Evolutionary conservation across 2,797 vertebrate genomes (phyloP).

Genomic region (Molossus molossus): DNA sequence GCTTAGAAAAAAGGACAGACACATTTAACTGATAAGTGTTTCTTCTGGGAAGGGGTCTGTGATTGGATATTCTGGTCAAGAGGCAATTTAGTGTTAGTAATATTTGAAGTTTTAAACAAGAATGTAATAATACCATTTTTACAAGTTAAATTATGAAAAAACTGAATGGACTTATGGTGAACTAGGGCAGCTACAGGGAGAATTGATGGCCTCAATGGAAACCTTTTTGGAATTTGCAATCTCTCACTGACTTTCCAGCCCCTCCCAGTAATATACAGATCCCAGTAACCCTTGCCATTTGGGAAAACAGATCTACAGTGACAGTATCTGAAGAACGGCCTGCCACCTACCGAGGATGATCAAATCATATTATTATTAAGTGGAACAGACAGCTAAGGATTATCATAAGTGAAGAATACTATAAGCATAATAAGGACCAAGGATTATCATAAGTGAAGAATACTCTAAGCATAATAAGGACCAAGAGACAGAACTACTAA

Average conservation of each 20-base stretch:
- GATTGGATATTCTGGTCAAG: background rate
- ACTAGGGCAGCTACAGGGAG: background rate
- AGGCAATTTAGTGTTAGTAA: background rate
- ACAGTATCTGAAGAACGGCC: background rate
- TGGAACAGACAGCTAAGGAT: background rate
- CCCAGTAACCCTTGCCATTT: background rate
- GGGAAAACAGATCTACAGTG: background rate
- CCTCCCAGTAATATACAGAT: background rate
- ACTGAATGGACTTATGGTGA: background rate
- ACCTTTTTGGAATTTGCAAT: background rate
- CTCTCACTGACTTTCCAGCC: background rate
- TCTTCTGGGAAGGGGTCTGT: background rate
- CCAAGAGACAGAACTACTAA: background rate
- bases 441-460: too few relatives aligned
- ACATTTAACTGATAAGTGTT: background rate
- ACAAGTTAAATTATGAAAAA: background rate
- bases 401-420: too few relatives aligned
- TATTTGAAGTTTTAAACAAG: background rate
- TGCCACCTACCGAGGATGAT: background rate
- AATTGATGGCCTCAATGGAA: background rate
- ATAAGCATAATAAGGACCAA: background rate
- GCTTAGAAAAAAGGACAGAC: background rate
- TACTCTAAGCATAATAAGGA: background rate
- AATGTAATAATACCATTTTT: background rate
- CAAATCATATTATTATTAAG: background rate